Base-by-base conservation (phyloP, 2,888 invertebrate species). In the Catocala fraxini region DNA sequence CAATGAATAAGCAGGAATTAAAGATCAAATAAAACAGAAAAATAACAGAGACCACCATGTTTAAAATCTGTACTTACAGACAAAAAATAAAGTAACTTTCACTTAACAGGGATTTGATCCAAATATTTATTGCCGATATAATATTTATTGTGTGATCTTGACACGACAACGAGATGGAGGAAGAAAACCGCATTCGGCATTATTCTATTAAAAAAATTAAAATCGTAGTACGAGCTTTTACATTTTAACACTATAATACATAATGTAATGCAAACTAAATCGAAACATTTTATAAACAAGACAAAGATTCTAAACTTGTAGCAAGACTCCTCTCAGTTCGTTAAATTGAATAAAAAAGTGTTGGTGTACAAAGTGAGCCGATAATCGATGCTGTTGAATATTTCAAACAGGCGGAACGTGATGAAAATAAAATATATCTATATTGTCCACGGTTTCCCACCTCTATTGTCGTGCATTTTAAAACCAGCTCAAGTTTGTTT, bases 321-420 rank as follows among this genome's bases (percentile, higher is more conserved):
- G 61, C 70, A 66, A 67, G 56, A 76, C 73, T 67, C 74, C 63
- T 77, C 77, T 80, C 82, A 73, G 68, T 80, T 79, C 81, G 71
- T 73, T 77, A 88, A 90, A 91, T 90, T 88, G 86, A 90, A 91
- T 90, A 85, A 89, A 90, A 75, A 90, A 87, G 81, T 84, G 86
- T 89, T 89, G 89, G 89, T 90, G 81, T 88, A 90, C 89, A 92
- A 91, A 92, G 87, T 87, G 89, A 84, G 83, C 82, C 84, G 89
- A 90, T 92, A 92, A 92, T 91, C 91, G 91, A 90, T 87, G 85
- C 86, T 82, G 86, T 89, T 91, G 90, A 91, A 92, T 92, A 92
- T 92, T 91, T 89, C 88, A 90, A 88, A 86, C 85, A 84, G 80
- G 78, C 76, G 84, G 79, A 77, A 87, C 89, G 89, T 90, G 90